These are phyloP conservation scores for Drosophila kohkoa DNA, from an alignment of 1,140 invertebrate species.

Conservation along the genomic window DNA sequence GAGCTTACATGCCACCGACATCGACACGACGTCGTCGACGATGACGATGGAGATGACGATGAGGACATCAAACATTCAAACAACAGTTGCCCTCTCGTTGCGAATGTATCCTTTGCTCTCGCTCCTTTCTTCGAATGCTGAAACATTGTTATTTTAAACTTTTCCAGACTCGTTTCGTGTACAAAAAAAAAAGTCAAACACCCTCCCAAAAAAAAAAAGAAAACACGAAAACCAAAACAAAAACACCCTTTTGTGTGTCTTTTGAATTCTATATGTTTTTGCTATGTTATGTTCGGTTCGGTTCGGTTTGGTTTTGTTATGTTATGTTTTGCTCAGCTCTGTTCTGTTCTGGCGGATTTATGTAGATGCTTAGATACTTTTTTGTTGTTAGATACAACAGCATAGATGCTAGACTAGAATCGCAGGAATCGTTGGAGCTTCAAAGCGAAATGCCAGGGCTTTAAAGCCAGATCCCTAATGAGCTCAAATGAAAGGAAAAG, in stretches of 20 bases:
- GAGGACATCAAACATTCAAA: constrained; percentile 67
- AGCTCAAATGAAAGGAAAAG: constrained; percentile 66
- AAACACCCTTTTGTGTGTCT: neutral
- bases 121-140: neutral
- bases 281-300: neutral
- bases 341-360: constrained; percentile 17
- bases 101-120: constrained; percentile 55
- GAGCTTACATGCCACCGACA: constrained; percentile 64
- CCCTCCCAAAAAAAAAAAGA: too few relatives aligned
- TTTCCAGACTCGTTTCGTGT: constrained; percentile 18
- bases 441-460: constrained; percentile 7
- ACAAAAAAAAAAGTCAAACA: constrained; percentile 18
- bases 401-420: constrained; percentile 8
- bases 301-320: neutral
- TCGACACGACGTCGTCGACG: too few relatives aligned
- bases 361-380: constrained; percentile 39
- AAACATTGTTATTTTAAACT: constrained; percentile 58
- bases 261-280: constrained; percentile 4
- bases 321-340: neutral
- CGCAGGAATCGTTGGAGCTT: constrained; percentile 9
- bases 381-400: too few relatives aligned
- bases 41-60: constrained; percentile 15
- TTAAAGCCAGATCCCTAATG: constrained; percentile 44
- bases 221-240: neutral
- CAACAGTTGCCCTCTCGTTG: constrained; percentile 37